These are phyloP conservation scores for Ditylenchus dipsaci DNA, from an alignment of 1,140 invertebrate genomes.

Conservation along the genomic window DNA sequence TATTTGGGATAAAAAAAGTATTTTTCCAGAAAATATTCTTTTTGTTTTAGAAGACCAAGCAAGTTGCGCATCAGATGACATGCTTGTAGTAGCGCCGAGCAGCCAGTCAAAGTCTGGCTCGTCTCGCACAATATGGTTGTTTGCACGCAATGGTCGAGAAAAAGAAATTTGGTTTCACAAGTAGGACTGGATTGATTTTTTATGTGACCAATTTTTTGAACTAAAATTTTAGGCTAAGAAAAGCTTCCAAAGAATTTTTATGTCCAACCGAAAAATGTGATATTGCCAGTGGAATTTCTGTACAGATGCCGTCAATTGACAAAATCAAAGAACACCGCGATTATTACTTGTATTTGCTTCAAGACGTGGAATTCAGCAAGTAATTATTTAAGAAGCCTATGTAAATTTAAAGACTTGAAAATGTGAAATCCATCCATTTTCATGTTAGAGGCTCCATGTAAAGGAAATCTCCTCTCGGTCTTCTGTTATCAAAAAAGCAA, in stretches of 20 bases:
- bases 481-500: too few relatives aligned
- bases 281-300: background rate
- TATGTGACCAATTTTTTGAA: too few relatives aligned
- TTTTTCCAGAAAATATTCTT: too few relatives aligned
- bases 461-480: too few relatives aligned
- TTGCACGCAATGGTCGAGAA: slow-evolving; percentile 75
- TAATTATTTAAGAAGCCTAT: too few relatives aligned
- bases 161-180: slow-evolving; percentile 79
- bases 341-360: background rate
- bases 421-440: too few relatives aligned
- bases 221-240: slow-evolving; percentile 35
- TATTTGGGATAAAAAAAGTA: too few relatives aligned
- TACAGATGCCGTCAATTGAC: background rate
- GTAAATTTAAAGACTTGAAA: too few relatives aligned
- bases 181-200: background rate
- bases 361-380: background rate
- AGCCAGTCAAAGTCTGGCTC: background rate
- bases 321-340: slow-evolving; percentile 1
- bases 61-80: background rate
- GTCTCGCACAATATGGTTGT: slow-evolving; percentile 64
- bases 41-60: too few relatives aligned
- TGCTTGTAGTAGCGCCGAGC: background rate
- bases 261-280: background rate
- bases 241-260: slow-evolving; percentile 24
- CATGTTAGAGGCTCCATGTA: too few relatives aligned